Evolutionary conservation across 2,888 invertebrate species (phyloP).

Genomic region (Macaria notata): DNA sequence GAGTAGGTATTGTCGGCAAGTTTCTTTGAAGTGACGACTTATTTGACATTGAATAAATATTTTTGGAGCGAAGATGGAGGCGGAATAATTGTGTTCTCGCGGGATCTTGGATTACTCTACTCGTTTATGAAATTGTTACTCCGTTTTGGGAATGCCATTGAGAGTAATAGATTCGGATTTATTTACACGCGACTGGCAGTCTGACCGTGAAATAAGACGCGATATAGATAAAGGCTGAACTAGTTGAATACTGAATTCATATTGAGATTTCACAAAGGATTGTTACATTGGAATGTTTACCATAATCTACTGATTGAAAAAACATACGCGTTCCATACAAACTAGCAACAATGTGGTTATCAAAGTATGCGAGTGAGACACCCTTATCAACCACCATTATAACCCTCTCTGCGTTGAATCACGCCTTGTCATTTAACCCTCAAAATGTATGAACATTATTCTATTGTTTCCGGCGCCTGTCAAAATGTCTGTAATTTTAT

Average conservation of each 20-base stretch:
- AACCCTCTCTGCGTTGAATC: slow-evolving; percentile 30
- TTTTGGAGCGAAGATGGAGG: slow-evolving; percentile 5
- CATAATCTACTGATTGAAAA: too few relatives aligned
- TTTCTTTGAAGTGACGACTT: slow-evolving; percentile 6
- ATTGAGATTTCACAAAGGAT: too few relatives aligned
- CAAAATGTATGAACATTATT: slow-evolving; percentile 30
- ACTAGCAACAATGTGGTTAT: too few relatives aligned
- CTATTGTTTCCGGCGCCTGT: slow-evolving; percentile 27
- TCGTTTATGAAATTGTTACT: not conserved
- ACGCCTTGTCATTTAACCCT: slow-evolving; percentile 35
- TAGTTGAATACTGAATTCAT: too few relatives aligned
- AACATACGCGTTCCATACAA: too few relatives aligned
- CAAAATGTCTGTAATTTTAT: slow-evolving; percentile 30
- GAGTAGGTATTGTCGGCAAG: slow-evolving; percentile 10
- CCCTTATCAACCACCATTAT: slow-evolving; percentile 9
- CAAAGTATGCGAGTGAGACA: not conserved
- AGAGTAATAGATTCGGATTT: not conserved
- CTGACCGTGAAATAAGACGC: too few relatives aligned
- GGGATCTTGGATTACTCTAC: not conserved
- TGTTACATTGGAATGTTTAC: too few relatives aligned
- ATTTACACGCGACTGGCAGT: not conserved
- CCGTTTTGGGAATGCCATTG: not conserved
- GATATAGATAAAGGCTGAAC: too few relatives aligned
- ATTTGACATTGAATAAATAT: slow-evolving; percentile 17
- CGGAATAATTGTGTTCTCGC: slow-evolving; percentile 4